Evolutionary conservation across 2,888 invertebrate genomes (phyloP), one percentile per base, ranked within the genome.

Genomic region (Trileptium ribeirensis): DNA sequence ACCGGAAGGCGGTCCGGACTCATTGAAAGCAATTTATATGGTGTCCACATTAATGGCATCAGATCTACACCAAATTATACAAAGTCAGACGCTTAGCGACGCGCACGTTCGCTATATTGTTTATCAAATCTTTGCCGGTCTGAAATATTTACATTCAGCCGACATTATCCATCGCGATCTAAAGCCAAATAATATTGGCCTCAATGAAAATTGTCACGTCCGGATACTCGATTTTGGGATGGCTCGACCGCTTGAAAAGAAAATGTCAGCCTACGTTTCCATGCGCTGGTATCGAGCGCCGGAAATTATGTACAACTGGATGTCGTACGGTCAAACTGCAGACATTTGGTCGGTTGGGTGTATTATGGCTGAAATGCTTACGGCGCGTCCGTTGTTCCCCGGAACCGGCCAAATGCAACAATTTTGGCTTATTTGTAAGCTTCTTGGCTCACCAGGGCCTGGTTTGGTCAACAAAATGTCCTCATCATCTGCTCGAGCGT

Each of bases 291-390:
- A 79, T 75, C 1, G 79, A 29, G 79, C 79, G n/a, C 79, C 79
- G 29, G 79, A 79, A 36, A 75, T 79, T 36, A 78, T 79, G 70
- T 39, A 38, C 39, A 79, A 34, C 37, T 38, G 39, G 74, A 75
- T 24, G 24, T n/a, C 31, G 34, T 79, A 79, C 29, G 40, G 29
- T 2, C 37, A 75, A 24, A 34, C 79, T 1, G 70, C 40, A 2
- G 79, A 79, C 34, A 75, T 79, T 3, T 79, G 79, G 79, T 74
- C 79, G 15, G 79, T 75, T 2, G 79, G 79, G 33, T 79, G 79
- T 36, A 79, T 79, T 1, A n/a, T 79, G 36, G 79, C 34, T 34
- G 79, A 79, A 75, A 79, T 79, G 79, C 2, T 79, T n/a, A 75
- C 8, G 24, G 51, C n/a, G n/a, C 29, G 37, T n/a, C 79, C 79